Percentiles rank a stretch among this genome's conserved stretches.
These are phyloP conservation scores for Drosophila rubida DNA, from an alignment of 2,888 invertebrate species.

Conservation along the genomic window DNA sequence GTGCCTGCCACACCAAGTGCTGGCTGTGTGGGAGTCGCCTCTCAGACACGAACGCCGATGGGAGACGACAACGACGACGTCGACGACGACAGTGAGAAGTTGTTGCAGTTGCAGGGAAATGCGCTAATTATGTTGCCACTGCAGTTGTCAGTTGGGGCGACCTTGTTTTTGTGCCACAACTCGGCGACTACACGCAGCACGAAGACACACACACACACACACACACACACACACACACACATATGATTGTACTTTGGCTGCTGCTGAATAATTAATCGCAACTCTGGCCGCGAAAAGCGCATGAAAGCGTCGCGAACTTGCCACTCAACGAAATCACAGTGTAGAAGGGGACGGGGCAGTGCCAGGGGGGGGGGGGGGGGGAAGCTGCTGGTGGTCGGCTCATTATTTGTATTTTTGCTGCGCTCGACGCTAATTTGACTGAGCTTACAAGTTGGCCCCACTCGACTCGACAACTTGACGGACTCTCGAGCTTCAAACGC, in stretches of 20 bases:
- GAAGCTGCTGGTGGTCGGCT: too few species aligned
- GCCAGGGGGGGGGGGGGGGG: too few species aligned
- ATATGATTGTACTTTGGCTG: too few species aligned
- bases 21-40: constrained; percentile 39
- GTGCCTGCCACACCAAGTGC: constrained; percentile 55
- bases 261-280: too few species aligned
- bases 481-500: constrained; percentile 10
- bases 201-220: too few species aligned
- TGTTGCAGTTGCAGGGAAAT: constrained; percentile 52
- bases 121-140: constrained; percentile 75
- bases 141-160: constrained; percentile 37
- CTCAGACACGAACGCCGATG: constrained; percentile 54
- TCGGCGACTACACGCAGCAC: constrained; percentile 32
- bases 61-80: constrained; percentile 4
- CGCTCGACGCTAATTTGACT: constrained; percentile 34
- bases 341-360: too few species aligned
- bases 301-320: too few species aligned
- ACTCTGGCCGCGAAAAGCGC: too few species aligned
- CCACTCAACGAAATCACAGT: too few species aligned
- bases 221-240: too few species aligned
- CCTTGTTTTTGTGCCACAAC: constrained; percentile 47
- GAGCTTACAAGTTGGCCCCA: constrained; percentile 29
- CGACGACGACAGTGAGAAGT: constrained; percentile 12
- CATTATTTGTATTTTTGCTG: neutral
- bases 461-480: constrained; percentile 17